Base-by-base conservation (phyloP, 1,140 invertebrate species). In the Drosophila pruinosa region DNA sequence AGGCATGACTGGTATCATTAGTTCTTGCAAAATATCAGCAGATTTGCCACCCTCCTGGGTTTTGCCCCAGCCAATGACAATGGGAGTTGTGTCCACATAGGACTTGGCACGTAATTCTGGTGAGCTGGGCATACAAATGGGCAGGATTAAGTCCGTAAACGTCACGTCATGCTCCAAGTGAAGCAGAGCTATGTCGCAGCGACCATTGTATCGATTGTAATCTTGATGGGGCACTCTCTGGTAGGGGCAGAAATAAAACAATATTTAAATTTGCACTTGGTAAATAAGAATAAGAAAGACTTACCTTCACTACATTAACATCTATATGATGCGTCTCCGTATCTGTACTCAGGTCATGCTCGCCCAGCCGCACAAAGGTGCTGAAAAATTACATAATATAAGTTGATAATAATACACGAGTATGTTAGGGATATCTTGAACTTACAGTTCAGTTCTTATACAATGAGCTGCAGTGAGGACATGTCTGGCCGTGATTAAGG, bases 1-100 rank as follows among this genome's bases (percentile, higher is more conserved):
- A 2, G 90, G 89, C 2, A 95, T 93, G 0, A 97, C 93, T 0
- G 95, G 95, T n/a, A 98, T 81, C 83, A 95, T 94, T n/a, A 95
- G 91, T 64, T 96, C 93, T 80, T 95, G 93, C 1, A 97, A 91
- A 3, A 89, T 83, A 0, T 90, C 85, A 26, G 94, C 94, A 2
- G 94, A 92, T 12, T 94, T 93, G 10, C 95, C 96, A 8, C 68
- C 88, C 75, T 79, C 72, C 74, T 79, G 70, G 0, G 78, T 90
- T 41, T 69, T 92, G 45, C 96, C 96, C 96, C 96, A 97, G 8
- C 96, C 96, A 19, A 95, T 95, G 1, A 97, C 93, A 96, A 95
- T 67, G 92, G 90, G 62, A 92, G 94, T 96, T 82, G 65, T 93
- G 28, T 43, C 43, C 6, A 89, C 69, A 74, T 83, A 70, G 19